Percentiles rank a stretch among this genome's conserved stretches.
phyloP scores from a whole-genome alignment of 2,888 invertebrate species.

The Caenorhabditis angaria region DNA sequence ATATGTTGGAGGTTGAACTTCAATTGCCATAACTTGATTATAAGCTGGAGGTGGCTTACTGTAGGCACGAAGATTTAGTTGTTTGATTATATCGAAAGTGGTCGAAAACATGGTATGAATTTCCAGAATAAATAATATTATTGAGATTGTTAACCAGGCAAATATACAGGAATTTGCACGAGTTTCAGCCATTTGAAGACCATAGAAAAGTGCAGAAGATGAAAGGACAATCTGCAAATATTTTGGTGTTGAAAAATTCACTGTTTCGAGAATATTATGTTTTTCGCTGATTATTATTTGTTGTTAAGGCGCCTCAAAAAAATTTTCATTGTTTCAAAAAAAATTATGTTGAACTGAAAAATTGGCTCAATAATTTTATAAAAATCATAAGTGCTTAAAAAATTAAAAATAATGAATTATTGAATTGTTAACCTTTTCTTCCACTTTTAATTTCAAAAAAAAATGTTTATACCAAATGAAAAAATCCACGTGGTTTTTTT shows the following conservation, averaged over 20 bases:
- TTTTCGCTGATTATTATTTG: too few species aligned
- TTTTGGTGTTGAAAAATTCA: too few species aligned
- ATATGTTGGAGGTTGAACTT: constrained; percentile 37
- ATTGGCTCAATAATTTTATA: too few species aligned
- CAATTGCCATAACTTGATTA: constrained; percentile 45
- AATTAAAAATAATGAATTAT: too few species aligned
- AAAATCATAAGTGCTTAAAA: too few species aligned
- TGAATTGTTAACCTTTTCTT: too few species aligned
- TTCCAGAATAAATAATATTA: constrained; percentile 48
- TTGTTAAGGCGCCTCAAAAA: too few species aligned
- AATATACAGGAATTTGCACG: constrained; percentile 37
- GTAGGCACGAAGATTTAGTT: constrained; percentile 43
- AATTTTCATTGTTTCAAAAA: too few species aligned
- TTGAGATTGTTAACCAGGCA: constrained; percentile 46
- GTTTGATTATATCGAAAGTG: constrained; percentile 50
- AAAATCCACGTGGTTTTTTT: too few species aligned
- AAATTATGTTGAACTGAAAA: too few species aligned
- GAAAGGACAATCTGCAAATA: constrained; percentile 44
- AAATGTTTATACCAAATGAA: too few species aligned
- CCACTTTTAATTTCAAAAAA: not conserved
- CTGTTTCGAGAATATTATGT: too few species aligned
- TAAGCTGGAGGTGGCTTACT: constrained; percentile 51
- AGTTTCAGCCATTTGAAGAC: constrained; percentile 51
- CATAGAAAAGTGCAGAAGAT: constrained; percentile 53
- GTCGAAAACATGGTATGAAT: constrained; percentile 54